phyloP scores from a whole-genome alignment of 2,113 vertebrate species.

The Alligator mississippiensis region DNA sequence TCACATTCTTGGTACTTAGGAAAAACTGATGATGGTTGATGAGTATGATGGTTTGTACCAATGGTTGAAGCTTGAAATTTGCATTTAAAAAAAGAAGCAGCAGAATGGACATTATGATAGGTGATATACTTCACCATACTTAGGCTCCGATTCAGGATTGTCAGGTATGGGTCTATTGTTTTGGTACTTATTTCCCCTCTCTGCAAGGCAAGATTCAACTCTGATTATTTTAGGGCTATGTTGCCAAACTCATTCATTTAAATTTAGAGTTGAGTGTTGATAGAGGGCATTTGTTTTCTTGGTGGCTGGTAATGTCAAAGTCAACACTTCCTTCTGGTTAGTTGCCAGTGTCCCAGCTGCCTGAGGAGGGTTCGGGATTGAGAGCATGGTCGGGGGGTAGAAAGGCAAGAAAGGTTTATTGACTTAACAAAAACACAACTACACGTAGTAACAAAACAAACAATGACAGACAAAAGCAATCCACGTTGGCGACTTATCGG shows the following conservation, averaged over 20 bases:
- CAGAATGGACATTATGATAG: neutral
- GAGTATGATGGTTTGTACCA: neutral
- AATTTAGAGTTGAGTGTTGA: neutral
- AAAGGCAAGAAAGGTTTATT: too few relatives aligned
- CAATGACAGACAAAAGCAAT: too few relatives aligned
- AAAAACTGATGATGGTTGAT: neutral
- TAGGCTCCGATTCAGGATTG: neutral
- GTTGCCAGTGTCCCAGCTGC: neutral
- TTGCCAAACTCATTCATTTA: neutral
- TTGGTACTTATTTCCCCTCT: neutral
- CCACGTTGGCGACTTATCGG: too few relatives aligned
- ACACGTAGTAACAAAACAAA: too few relatives aligned
- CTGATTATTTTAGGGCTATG: neutral
- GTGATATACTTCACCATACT: neutral
- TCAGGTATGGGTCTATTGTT: neutral
- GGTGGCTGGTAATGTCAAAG: neutral
- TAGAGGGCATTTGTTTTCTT: neutral
- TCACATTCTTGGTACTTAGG: neutral
- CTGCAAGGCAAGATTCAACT: neutral
- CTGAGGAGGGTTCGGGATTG: too few relatives aligned
- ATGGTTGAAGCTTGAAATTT: neutral
- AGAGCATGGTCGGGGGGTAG: too few relatives aligned
- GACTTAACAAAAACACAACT: too few relatives aligned
- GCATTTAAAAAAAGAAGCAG: neutral
- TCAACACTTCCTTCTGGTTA: neutral